Conservation (phyloP, 2,113 vertebrate species). For the Xyliphius kryptos region DNA sequence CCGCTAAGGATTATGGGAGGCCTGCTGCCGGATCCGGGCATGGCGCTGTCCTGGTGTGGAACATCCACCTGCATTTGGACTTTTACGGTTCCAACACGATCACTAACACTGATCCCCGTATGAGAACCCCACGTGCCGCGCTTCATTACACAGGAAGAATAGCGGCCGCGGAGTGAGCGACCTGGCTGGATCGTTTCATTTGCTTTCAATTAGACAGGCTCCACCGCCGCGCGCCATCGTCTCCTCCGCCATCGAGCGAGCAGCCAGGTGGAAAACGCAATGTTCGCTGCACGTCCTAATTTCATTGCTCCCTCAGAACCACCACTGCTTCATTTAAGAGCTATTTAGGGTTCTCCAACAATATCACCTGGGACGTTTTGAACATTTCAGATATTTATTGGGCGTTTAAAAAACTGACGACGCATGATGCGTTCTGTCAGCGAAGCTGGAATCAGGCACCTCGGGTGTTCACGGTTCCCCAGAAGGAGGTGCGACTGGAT, state of each 20-base stretch:
- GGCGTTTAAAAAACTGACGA: too few relatives aligned
- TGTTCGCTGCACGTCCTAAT: conserved; percentile 49
- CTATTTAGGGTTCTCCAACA: too few relatives aligned
- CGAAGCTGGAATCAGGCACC: too few relatives aligned
- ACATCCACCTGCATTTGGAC: conserved; percentile 39
- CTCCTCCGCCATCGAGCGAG: background rate
- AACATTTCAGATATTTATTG: too few relatives aligned
- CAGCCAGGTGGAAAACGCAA: conserved; percentile 48
- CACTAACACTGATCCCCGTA: conserved; percentile 65
- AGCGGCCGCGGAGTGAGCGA: background rate
- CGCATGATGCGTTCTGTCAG: too few relatives aligned
- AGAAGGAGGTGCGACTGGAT: too few relatives aligned
- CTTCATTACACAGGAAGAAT: conserved; percentile 51
- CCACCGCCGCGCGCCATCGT: background rate
- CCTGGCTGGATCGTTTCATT: conserved; percentile 27
- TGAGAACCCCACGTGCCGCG: conserved; percentile 49
- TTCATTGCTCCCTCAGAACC: conserved; percentile 37
- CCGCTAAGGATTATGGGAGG: too few relatives aligned
- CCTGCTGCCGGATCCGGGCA: too few relatives aligned
- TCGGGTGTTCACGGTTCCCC: too few relatives aligned
- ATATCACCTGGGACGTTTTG: too few relatives aligned
- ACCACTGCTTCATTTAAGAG: background rate
- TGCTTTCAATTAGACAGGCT: conserved; percentile 42
- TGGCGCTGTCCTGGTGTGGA: background rate
- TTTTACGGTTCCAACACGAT: conserved; percentile 61